Conservation (phyloP, 37 sponge, comb jelly and placozoan genomes). For the Beroe forskalii region DNA sequence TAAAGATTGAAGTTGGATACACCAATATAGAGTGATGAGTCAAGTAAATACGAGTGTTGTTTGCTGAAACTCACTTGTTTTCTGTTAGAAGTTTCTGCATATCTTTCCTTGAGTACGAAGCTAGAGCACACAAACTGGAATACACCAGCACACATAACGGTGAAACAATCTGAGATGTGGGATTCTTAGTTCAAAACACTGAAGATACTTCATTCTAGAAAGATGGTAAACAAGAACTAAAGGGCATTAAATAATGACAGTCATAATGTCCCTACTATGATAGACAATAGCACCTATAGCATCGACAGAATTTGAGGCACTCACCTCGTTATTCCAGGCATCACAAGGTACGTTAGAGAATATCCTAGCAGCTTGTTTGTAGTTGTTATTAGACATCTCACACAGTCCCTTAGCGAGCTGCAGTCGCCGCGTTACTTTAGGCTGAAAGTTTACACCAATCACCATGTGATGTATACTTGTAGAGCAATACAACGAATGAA, state of each 20-base stretch:
- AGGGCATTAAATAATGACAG: too few relatives aligned
- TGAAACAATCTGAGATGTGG: conserved; percentile 27
- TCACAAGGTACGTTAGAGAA: conserved; percentile 59
- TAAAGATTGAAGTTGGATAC: too few relatives aligned
- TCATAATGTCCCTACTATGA: too few relatives aligned
- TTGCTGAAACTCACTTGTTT: conserved; percentile 53
- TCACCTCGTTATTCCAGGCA: conserved; percentile 28
- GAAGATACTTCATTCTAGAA: too few relatives aligned
- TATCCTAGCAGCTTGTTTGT: conserved; percentile 27
- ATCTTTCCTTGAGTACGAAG: conserved; percentile 47
- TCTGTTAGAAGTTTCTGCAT: conserved; percentile 33
- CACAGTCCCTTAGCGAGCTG: conserved; percentile 51
- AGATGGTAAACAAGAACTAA: too few relatives aligned
- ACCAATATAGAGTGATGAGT: too few relatives aligned
- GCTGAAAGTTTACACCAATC: not conserved
- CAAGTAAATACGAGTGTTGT: too few relatives aligned
- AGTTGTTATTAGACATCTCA: conserved; percentile 38
- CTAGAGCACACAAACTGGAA: conserved; percentile 44
- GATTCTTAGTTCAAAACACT: too few relatives aligned
- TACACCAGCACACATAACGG: conserved; percentile 38
- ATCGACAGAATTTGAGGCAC: conserved; percentile 19
- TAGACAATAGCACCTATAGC: not conserved
- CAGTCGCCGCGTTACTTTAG: conserved; percentile 10
- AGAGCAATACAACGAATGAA: too few relatives aligned
- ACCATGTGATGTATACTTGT: too few relatives aligned